Conservation (phyloP, 2,797 vertebrate genomes). For the Chrysolophus pictus region DNA sequence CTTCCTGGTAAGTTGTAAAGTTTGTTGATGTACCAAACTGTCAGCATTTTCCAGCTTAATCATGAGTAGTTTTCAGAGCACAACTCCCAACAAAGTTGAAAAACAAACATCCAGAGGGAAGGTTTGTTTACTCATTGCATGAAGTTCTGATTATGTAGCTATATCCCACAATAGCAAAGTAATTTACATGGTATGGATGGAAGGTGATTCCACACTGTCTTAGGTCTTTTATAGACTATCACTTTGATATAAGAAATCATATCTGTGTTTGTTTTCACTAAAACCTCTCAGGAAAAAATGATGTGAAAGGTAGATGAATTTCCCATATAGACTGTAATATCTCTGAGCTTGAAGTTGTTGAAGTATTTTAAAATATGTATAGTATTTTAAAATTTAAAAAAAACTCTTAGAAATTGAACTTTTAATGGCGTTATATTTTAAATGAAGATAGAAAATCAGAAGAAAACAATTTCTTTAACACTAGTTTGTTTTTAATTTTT, state of each 20-base stretch:
- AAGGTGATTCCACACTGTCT: not conserved
- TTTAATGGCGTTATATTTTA: not conserved
- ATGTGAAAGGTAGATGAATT: not conserved
- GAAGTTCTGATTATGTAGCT: not conserved
- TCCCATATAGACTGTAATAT: not conserved
- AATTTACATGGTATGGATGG: not conserved
- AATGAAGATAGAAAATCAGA: not conserved
- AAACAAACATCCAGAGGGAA: not conserved
- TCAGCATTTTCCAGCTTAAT: not conserved
- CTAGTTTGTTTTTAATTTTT: conserved; percentile 7
- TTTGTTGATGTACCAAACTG: not conserved
- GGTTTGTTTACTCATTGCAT: not conserved
- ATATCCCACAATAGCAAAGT: not conserved
- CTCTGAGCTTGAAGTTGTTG: not conserved
- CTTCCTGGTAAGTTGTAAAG: not conserved
- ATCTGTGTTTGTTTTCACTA: not conserved
- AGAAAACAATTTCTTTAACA: not conserved
- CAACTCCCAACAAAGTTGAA: not conserved
- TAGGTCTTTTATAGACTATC: not conserved
- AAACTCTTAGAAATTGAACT: not conserved
- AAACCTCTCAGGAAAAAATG: not conserved
- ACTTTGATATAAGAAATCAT: not conserved
- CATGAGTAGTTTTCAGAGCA: not conserved
- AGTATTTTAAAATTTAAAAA: not conserved
- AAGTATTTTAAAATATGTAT: not conserved